Conservation (phyloP, 92 coral and sea anemone species). For the Zoanthus sansibaricus region DNA sequence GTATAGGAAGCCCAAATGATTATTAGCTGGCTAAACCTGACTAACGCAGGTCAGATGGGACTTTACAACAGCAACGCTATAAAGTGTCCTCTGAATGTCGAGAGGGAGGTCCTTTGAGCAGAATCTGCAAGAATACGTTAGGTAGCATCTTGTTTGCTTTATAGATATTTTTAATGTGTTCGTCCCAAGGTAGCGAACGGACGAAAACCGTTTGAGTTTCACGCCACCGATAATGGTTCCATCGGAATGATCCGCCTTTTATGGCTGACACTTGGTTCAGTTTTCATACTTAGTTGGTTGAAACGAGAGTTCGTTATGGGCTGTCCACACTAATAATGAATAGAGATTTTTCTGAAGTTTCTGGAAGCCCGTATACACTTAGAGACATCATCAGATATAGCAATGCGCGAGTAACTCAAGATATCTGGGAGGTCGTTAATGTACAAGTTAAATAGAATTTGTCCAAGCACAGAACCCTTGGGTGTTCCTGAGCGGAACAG, state of each 20-base stretch:
- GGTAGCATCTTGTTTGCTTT: too few species aligned
- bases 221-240: too few species aligned
- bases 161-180: background rate
- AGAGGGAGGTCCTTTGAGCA: background rate
- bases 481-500: too few species aligned
- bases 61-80: too few species aligned
- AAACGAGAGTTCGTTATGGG: slow-evolving; percentile 27
- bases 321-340: slow-evolving; percentile 34
- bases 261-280: background rate
- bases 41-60: too few species aligned
- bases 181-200: background rate
- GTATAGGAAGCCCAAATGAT: too few species aligned
- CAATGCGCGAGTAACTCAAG: slow-evolving; percentile 14
- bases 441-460: background rate
- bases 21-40: too few species aligned
- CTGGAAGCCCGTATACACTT: slow-evolving; percentile 24
- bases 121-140: too few species aligned
- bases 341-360: slow-evolving; percentile 39
- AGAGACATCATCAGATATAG: slow-evolving; percentile 50
- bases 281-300: slow-evolving; percentile 46
- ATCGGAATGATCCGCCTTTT: background rate
- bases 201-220: too few species aligned
- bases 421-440: slow-evolving; percentile 23
- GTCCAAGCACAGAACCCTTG: slow-evolving; percentile 37
- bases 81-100: background rate